Evolutionary conservation across 2,113 vertebrate genomes (phyloP).

Genomic region (Chlorodrepanis virens): DNA sequence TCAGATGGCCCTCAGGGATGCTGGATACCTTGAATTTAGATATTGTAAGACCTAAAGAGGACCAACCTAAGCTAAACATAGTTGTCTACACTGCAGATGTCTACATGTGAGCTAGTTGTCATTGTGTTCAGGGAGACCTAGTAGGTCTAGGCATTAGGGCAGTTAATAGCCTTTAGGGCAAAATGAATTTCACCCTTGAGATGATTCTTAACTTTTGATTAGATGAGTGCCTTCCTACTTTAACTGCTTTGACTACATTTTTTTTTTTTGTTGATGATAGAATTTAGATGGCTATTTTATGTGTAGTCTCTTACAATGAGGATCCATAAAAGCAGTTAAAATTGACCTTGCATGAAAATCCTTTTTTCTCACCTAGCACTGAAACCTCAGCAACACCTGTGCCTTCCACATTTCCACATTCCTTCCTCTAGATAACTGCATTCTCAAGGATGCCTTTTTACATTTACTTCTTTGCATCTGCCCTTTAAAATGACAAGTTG

Average conservation of each 20-base stretch:
- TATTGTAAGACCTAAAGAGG: background rate
- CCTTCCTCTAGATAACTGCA: background rate
- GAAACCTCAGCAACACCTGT: background rate
- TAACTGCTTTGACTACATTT: background rate
- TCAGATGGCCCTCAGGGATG: background rate
- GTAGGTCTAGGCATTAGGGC: background rate
- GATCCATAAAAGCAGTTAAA: background rate
- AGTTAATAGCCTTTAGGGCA: background rate
- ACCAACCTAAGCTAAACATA: background rate
- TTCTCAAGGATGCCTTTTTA: background rate
- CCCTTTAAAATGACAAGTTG: background rate
- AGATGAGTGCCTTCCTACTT: background rate
- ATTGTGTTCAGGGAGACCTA: background rate
- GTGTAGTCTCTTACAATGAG: fast-evolving
- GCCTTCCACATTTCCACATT: background rate
- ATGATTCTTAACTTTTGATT: background rate
- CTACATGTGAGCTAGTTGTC: background rate
- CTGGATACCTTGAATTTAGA: background rate
- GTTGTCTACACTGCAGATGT: no score
- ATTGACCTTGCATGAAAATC: background rate
- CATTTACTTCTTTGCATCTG: background rate
- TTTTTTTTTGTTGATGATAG: background rate
- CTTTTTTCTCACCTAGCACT: background rate
- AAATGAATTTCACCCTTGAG: background rate
- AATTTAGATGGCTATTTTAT: background rate